Percentiles rank a stretch among this genome's conserved stretches.
Conservation (phyloP, 2,797 vertebrate genomes). For the Microctenopoma lineatum region DNA sequence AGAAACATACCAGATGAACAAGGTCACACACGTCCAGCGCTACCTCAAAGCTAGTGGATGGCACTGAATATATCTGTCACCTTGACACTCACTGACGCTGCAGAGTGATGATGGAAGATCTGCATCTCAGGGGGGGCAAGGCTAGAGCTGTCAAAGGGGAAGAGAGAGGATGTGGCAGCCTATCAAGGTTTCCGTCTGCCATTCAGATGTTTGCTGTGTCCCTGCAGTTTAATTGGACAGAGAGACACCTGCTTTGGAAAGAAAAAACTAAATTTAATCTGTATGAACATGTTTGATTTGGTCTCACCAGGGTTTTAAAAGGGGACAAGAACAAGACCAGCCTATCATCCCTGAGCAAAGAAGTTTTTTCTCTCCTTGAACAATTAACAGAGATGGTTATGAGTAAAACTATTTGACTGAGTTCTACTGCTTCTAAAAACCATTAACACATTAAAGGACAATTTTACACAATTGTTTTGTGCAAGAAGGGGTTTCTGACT, state of each 20-base stretch:
- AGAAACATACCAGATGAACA: constrained; percentile 33
- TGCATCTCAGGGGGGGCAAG: constrained; percentile 47
- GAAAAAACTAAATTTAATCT: too few relatives aligned
- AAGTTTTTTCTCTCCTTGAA: constrained; percentile 1
- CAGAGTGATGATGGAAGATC: constrained; percentile 38
- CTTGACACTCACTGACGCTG: constrained; percentile 51
- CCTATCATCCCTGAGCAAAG: constrained; percentile 11
- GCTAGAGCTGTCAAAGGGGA: constrained; percentile 46
- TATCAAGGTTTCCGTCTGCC: constrained; percentile 28
- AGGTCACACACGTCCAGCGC: constrained; percentile 35
- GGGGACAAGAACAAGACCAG: constrained; percentile 33
- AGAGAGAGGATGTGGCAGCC: constrained; percentile 5
- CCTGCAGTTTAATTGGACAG: constrained; percentile 51
- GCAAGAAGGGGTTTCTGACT: neutral
- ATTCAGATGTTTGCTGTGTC: constrained; percentile 21
- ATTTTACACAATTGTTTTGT: neutral
- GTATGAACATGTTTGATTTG: constrained; percentile 11
- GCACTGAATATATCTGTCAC: constrained; percentile 52
- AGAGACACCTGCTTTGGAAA: neutral
- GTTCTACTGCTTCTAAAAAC: too few relatives aligned
- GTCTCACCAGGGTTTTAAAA: constrained; percentile 32
- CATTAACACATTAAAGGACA: too few relatives aligned
- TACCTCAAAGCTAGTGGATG: constrained; percentile 47
- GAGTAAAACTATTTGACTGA: too few relatives aligned
- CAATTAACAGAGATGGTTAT: too few relatives aligned